Evolutionary conservation across 2,888 invertebrate genomes (phyloP).

Genomic region (Strigamia maritima): DNA sequence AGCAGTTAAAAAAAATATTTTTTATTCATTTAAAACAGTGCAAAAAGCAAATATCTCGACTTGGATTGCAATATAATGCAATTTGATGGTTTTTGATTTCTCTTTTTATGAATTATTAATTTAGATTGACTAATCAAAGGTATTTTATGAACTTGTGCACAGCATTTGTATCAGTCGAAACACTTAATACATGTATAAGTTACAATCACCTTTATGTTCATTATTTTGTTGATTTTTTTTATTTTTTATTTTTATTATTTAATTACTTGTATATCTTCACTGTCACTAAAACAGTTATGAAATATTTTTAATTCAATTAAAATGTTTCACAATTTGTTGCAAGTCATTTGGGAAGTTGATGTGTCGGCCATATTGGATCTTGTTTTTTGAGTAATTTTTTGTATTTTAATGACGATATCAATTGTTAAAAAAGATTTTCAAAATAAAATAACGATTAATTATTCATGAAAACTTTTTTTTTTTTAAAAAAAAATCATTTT

Average conservation of each 20-base stretch:
- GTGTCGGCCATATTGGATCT: not conserved
- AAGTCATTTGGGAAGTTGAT: not conserved
- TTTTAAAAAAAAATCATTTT: too few species aligned
- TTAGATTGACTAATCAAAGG: not conserved
- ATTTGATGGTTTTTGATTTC: not conserved
- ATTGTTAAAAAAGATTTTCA: not conserved
- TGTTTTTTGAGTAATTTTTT: not conserved
- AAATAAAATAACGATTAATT: not conserved
- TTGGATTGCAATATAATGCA: not conserved
- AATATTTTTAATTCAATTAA: not conserved
- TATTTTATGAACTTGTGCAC: not conserved
- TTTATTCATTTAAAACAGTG: not conserved
- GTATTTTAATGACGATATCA: not conserved
- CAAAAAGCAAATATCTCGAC: not conserved
- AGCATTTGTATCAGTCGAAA: not conserved
- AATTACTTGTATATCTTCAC: not conserved
- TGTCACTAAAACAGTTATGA: not conserved
- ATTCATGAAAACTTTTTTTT: too few species aligned
- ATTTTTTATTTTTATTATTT: not conserved
- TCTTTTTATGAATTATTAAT: not conserved
- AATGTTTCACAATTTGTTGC: not conserved
- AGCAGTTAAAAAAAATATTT: too few species aligned
- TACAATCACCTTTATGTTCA: not conserved
- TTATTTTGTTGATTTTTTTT: not conserved
- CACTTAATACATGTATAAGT: not conserved